Base-by-base conservation (phyloP, 2,797 vertebrate species). In the Amazona ochrocephala region DNA sequence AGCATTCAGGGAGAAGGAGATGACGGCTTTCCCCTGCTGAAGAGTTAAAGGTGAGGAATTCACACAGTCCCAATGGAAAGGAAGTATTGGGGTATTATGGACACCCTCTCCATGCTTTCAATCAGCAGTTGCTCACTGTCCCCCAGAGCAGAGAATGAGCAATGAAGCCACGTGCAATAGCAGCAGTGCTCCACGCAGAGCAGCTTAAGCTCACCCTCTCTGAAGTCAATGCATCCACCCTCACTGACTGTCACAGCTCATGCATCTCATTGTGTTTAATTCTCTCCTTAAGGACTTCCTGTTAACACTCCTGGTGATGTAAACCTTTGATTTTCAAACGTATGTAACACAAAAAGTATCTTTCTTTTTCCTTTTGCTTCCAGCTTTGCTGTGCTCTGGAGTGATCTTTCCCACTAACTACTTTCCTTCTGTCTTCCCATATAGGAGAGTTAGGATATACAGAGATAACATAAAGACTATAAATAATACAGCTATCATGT, bases 221-320 rank as follows among this genome's bases (percentile, higher is more conserved):
- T 66, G 87, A 80, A 91, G 79, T 22, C 66, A 84, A 0, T 0
- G 0, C 45, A 65, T 53, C 27, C 53, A 26, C 68, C 48, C 56
- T 84, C 74, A 5, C 34, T 87, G 84, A 68, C 73, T 74, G 39
- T 15, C 20, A 45, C 37, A 51, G 56, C 44, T 48, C 90, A 58
- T 82, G 95, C 95, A 88, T 89, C 87, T 54, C 60, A 44, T 9
- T 1, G 13, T 45, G 37, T 74, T 96, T 78, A 76, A 87, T 87
- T 87, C 51, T 73, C 54, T 85, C 30, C 66, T 89, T 92, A 48
- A 66, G 41, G 37, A 70, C 64, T 60, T 88, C 30, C 42, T 64
- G 30, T 45, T 76, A 82, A 29, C 42, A 21, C 29, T 65, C 24
- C 37, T 61, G 23, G 29, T 78, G 53, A 47, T 24, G n/a, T 7